phyloP scores from a whole-genome alignment of 2,797 vertebrate genomes.

The Macropus fuliginosus region DNA sequence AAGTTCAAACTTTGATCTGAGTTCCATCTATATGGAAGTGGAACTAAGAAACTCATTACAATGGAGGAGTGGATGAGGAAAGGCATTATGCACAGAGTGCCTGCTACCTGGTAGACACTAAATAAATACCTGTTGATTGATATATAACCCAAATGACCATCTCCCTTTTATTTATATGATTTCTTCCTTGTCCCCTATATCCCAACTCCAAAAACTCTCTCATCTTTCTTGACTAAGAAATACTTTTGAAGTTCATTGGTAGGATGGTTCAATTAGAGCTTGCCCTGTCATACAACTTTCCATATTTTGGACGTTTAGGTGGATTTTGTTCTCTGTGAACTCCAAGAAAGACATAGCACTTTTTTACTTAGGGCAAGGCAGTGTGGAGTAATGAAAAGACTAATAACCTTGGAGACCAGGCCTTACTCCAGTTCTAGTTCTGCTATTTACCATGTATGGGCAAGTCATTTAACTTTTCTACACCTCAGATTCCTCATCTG shows the following conservation, averaged over 20 bases:
- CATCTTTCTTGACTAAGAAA: neutral
- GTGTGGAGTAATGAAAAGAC: neutral
- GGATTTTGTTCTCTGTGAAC: neutral
- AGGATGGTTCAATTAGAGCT: neutral
- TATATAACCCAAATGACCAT: neutral
- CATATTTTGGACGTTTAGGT: neutral
- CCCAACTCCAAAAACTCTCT: neutral
- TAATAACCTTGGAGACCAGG: neutral
- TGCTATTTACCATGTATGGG: neutral
- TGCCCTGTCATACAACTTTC: neutral
- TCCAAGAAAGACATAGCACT: neutral
- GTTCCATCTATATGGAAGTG: constrained; percentile 20
- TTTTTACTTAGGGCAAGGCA: neutral
- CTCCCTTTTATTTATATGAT: neutral
- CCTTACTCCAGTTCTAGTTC: neutral
- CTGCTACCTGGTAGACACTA: neutral
- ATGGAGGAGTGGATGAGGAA: neutral
- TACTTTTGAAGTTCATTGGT: neutral
- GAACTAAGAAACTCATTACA: neutral
- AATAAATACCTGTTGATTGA: neutral
- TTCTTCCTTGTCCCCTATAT: neutral
- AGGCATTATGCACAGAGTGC: neutral
- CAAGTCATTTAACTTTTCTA: neutral
- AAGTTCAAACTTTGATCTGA: constrained; percentile 57
- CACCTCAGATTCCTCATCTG: neutral